Evolutionary conservation across 35 echinoderm and acorn worm genomes (phyloP), one percentile per base, ranked within the genome.

Genomic region (Apostichopus californicus): DNA sequence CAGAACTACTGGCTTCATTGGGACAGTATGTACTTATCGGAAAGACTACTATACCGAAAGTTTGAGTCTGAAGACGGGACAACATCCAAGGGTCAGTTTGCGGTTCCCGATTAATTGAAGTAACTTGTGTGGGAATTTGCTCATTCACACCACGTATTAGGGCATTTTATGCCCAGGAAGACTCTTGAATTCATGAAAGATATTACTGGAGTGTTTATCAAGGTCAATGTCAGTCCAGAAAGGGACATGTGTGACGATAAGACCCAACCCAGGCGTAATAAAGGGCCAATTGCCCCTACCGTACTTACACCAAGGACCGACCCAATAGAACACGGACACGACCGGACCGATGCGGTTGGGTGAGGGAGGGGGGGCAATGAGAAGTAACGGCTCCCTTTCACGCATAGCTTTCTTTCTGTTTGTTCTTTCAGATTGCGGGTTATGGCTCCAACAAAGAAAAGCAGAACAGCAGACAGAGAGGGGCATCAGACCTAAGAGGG

Each of bases 181-280:
- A 91, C 56, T 15, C 17, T 56, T 7, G 90, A 12, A 58, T 91
- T 46, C 55, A 77, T 13, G 73, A 78, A 13, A 79, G 58, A 14
- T 91, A 57, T 54, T 91, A 80, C 57, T 91, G 75, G 90, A 78
- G 72, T 22, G 90, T 77, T 6, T 91, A 79, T 23, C 72, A 1
- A 24, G 28, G 18, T 77, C 73, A 17, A 24, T 24, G 18, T 77
- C 18, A 24, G 73, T 17, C 18, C 73, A 21, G 18, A 34, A 34
- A 34, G 28, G 28, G 64, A 17, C 11, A 68, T 68, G 17, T 9
- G 64, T 68, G 64, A 10, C 64, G 0, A 68, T 17, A 68, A 68
- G 17, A 9, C 64, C 10, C 17, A 10, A 0, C 64, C 2, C 64
- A 68, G 64, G 64, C 11, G 17, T 68, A 1, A 34, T 34, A 34